Conservation (phyloP, 2,113 vertebrate genomes). For the Ia io region DNA sequence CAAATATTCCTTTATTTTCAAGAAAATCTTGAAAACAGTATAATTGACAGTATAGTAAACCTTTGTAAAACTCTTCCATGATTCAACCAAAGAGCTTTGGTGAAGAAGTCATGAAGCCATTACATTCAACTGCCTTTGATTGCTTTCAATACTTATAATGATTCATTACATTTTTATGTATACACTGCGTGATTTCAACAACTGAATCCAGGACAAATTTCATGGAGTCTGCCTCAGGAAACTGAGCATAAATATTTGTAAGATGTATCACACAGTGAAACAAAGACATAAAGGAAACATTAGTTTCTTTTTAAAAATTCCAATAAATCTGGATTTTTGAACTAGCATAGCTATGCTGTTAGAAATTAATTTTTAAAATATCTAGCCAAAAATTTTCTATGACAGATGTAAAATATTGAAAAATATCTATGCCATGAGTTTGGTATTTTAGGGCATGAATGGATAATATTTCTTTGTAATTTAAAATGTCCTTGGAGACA, state of each 20-base stretch:
- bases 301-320: slow-evolving; percentile 2
- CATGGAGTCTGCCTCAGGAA: background rate
- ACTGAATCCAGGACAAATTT: background rate
- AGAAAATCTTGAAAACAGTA: background rate
- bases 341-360: background rate
- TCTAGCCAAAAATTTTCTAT: slow-evolving; percentile 20
- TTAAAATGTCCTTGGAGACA: background rate
- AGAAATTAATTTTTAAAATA: slow-evolving; percentile 4
- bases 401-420: slow-evolving; percentile 7
- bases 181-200: background rate
- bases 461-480: slow-evolving; percentile 34
- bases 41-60: background rate
- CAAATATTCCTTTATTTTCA: background rate
- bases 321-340: slow-evolving; percentile 41
- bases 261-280: slow-evolving; percentile 41
- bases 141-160: slow-evolving; percentile 34
- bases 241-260: slow-evolving; percentile 52
- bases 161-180: slow-evolving; percentile 13
- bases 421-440: slow-evolving; percentile 10
- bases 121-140: background rate
- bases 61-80: background rate
- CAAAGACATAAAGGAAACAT: slow-evolving; percentile 50
- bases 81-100: background rate
- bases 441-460: slow-evolving; percentile 29
- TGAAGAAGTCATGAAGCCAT: background rate